Evolutionary conservation across 2,888 invertebrate genomes (phyloP), one percentile per base, ranked within the genome.

Genomic region (Campaea margaritaria): DNA sequence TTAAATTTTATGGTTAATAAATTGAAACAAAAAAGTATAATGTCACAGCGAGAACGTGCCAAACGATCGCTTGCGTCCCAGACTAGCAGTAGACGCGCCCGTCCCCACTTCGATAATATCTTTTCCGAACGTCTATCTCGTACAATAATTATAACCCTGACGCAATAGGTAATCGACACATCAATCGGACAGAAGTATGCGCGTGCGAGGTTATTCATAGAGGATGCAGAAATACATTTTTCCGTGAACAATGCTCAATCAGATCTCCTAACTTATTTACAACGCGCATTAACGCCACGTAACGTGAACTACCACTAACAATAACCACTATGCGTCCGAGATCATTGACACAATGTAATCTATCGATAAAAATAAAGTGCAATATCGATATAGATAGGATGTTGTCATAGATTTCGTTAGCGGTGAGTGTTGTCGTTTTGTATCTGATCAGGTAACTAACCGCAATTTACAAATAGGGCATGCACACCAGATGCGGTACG

Each of bases 391-490:
- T 52, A 49, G n/a, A 42, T 45, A 41, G 39, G 27, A 61, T 59
- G 61, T 62, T 63, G 67, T 67, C 61, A 62, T 69, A 67, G 49
- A 62, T 69, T 70, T 72, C 60, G 67, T 69, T 42, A 55, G 49
- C 62, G 69, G 63, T 70, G 62, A 64, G 64, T 68, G 54, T 64
- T 72, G 70, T 75, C 69, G 63, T 73, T 67, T 75, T 73, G 72
- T 74, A 75, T 69, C 72, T 70, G 73, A 72, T 76, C 73, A 79
- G 79, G 79, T 80, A 84, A 78, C 77, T 79, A 83, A 79, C 78
- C 79, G 78, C 79, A 80, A 76, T 77, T 81, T 83, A 82, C 85
- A 87, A 84, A 86, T 87, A 85, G 86, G 83, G 76, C 83, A 83
- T 76, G 75, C 83, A 80, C 78, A 78, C 76, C 83, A 85, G 82